Conservation (phyloP, 2,888 invertebrate species). For the Acanthococcus lagerstroemiae region DNA sequence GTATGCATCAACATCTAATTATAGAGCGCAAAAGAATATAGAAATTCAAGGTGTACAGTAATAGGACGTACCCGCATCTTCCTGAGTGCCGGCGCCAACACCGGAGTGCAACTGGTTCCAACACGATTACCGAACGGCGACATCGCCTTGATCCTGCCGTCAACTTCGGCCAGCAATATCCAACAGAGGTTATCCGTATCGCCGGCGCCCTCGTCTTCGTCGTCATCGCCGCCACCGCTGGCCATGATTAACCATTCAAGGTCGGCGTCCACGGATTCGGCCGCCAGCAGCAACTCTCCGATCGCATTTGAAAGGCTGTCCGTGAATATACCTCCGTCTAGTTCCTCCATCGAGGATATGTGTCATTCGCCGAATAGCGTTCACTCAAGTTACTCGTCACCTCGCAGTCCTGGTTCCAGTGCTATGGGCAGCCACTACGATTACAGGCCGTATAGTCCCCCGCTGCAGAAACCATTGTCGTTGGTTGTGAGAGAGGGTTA, state of each 20-base stretch:
- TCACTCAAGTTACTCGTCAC: slow-evolving; percentile 12
- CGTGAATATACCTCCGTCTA: slow-evolving; percentile 15
- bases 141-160: slow-evolving; percentile 65
- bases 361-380: slow-evolving; percentile 23
- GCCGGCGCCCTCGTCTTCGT: slow-evolving; percentile 9
- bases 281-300: slow-evolving; percentile 21
- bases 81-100: slow-evolving; percentile 56
- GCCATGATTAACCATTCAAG: slow-evolving; percentile 41
- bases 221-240: slow-evolving; percentile 49
- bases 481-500: slow-evolving; percentile 26
- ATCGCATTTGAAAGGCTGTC: slow-evolving; percentile 25
- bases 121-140: slow-evolving; percentile 73
- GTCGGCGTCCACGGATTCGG: slow-evolving; percentile 22
- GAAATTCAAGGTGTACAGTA: no score
- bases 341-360: slow-evolving; percentile 14
- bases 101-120: slow-evolving; percentile 66
- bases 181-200: slow-evolving; percentile 17
- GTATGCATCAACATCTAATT: no score
- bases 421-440: slow-evolving; percentile 1
- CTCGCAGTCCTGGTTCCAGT: slow-evolving; percentile 6
- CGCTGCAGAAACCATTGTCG: slow-evolving; percentile 17
- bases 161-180: slow-evolving; percentile 29
- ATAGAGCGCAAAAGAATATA: no score
- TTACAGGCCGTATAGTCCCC: slow-evolving; percentile 8
- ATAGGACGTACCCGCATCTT: no score